Evolutionary conservation across 2,888 invertebrate species (phyloP).

Genomic region (Drosophila kanekoi): DNA sequence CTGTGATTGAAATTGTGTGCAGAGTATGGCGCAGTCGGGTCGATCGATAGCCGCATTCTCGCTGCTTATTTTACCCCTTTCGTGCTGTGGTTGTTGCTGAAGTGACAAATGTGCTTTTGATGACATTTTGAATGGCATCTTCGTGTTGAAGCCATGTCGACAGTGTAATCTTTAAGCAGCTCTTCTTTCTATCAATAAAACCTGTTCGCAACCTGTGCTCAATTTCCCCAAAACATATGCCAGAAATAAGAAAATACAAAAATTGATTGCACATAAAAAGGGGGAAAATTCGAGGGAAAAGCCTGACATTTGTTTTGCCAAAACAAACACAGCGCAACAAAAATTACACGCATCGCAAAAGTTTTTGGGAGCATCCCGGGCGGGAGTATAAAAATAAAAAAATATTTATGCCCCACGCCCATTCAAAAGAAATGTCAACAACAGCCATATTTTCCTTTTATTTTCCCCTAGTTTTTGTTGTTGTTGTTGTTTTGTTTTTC

Average conservation of each 20-base stretch:
- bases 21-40: slow-evolving; percentile 1
- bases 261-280: slow-evolving; percentile 39
- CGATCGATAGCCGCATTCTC: neutral
- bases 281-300: slow-evolving; percentile 5
- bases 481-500: slow-evolving; percentile 16
- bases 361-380: slow-evolving; percentile 25
- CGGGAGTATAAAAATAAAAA: neutral
- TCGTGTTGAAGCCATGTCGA: slow-evolving; percentile 2
- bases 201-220: slow-evolving; percentile 14
- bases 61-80: neutral
- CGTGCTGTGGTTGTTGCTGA: slow-evolving; percentile 14
- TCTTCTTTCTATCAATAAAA: slow-evolving; percentile 20
- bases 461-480: slow-evolving; percentile 11
- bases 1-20: neutral
- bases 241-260: slow-evolving; percentile 8
- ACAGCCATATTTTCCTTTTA: slow-evolving; percentile 59
- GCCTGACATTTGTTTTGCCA: slow-evolving; percentile 16
- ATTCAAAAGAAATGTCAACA: slow-evolving; percentile 69
- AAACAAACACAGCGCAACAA: slow-evolving; percentile 23
- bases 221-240: slow-evolving; percentile 30
- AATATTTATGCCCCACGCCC: slow-evolving; percentile 8
- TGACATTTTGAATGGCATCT: slow-evolving; percentile 59
- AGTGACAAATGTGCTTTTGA: slow-evolving; percentile 72
- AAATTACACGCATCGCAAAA: slow-evolving; percentile 47
- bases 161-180: slow-evolving; percentile 20